A percentile compares a stretch with the other conserved stretches of the same genome.
Evolutionary conservation across 2,888 invertebrate genomes (phyloP).

Genomic region (Corbicula japonica): DNA sequence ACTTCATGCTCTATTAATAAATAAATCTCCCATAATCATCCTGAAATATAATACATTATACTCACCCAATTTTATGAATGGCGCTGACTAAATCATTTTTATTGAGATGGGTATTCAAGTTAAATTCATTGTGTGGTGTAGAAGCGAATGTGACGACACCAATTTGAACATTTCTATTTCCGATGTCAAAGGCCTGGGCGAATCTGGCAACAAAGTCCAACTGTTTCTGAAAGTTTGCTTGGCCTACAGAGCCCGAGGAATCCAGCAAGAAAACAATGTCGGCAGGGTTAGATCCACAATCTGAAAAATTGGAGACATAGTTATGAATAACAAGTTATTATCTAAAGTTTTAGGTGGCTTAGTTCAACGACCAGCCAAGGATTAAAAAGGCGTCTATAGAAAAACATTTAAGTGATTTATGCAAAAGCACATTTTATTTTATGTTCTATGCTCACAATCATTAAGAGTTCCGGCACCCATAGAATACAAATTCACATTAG

Average conservation of each 20-base stretch:
- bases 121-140: constrained; percentile 73
- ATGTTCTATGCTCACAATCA: too few species aligned
- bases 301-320: constrained; percentile 45
- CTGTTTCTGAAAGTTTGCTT: constrained; percentile 74
- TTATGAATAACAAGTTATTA: background rate
- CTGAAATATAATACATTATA: too few species aligned
- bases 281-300: constrained; percentile 74
- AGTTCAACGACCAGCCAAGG: too few species aligned
- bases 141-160: constrained; percentile 76
- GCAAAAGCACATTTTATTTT: too few species aligned
- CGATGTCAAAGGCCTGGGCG: constrained; percentile 75
- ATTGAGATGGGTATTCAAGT: constrained; percentile 69
- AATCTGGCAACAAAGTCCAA: constrained; percentile 77
- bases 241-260: constrained; percentile 76
- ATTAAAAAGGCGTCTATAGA: too few species aligned
- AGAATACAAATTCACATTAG: too few species aligned
- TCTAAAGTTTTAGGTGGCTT: too few species aligned
- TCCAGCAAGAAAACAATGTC: constrained; percentile 80
- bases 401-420: too few species aligned
- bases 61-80: constrained; percentile 68
- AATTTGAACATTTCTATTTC: constrained; percentile 76
- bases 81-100: constrained; percentile 69
- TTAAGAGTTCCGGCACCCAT: too few species aligned
- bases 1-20: too few species aligned
- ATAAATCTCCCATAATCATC: too few species aligned